A percentile compares a stretch with the other conserved stretches of the same genome.
phyloP scores from a whole-genome alignment of 2,888 invertebrate genomes.

The Phalera bucephala region DNA sequence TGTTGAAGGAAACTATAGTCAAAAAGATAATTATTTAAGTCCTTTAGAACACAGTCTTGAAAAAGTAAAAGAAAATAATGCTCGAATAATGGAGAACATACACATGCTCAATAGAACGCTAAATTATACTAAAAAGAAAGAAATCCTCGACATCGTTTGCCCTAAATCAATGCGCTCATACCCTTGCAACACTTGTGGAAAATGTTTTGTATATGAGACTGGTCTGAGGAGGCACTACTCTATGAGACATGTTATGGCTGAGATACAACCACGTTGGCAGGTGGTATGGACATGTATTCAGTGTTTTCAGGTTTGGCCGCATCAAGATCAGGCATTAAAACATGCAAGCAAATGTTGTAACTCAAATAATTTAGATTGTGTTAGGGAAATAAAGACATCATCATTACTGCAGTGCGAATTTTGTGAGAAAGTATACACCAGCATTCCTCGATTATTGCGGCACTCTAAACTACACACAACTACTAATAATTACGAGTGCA shows the following conservation, averaged over 20 bases:
- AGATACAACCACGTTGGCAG: conserved; percentile 68
- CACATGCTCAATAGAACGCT: conserved; percentile 71
- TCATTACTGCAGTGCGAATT: conserved; percentile 74
- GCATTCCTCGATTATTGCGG: conserved; percentile 65
- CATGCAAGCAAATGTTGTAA: conserved; percentile 63
- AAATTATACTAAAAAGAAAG: conserved; percentile 72
- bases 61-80: conserved; percentile 75
- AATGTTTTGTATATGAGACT: conserved; percentile 74
- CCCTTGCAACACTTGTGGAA: conserved; percentile 71
- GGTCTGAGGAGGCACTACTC: conserved; percentile 67
- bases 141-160: conserved; percentile 58
- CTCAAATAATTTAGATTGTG: conserved; percentile 46
- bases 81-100: conserved; percentile 76
- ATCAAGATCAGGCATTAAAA: conserved; percentile 57
- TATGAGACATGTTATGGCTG: conserved; percentile 57
- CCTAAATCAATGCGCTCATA: conserved; percentile 60
- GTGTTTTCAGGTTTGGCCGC: conserved; percentile 78
- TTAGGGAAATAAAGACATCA: conserved; percentile 73
- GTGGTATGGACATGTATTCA: conserved; percentile 75
- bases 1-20: conserved; percentile 4
- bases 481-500: conserved; percentile 86
- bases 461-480: conserved; percentile 82
- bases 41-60: conserved; percentile 70
- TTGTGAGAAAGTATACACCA: conserved; percentile 74
- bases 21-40: conserved; percentile 32